Evolutionary conservation across 2,888 invertebrate genomes (phyloP), one percentile per base, ranked within the genome.

Genomic region (Metalampra italica): DNA sequence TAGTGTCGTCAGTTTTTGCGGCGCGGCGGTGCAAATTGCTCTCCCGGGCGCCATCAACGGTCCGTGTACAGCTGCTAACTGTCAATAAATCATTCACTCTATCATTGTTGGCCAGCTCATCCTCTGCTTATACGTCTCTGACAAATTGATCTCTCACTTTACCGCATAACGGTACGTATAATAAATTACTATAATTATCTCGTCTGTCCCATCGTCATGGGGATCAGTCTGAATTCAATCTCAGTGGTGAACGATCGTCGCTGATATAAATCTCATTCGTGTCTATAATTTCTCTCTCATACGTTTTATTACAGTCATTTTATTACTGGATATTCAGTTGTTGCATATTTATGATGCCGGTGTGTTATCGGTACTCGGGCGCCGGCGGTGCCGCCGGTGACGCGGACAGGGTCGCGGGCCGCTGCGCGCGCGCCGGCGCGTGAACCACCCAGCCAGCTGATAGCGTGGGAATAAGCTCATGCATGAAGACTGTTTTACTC

Each of bases 391-490:
- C 22, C 30, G 55, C 58, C 53, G 65, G 61, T 69, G 66, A 64
- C 68, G 62, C 54, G 65, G 60, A 55, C 47, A 61, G 64, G 59
- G 76, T 72, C 60, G 64, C 74, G 69, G 70, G 66, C 71, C 60
- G 76, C 57, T 65, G 78, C 68, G 62, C 60, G 71, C 64, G 77
- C 80, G 72, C 72, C 73, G 78, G 65, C 67, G 79, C 86, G 78
- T 82, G 68, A 78, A 77, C 80, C 78, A 82, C 78, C 81, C 82
- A 78, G 77, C 80, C 78, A 82, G 78, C 81, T 82, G 83, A 84
- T 83, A 75, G 70, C 82, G 87, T 87, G 86, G 81, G 86, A 86
- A 85, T 66, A 69, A 73, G 75, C 73, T 75, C 72, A 71, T 74
- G 68, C 67, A 66, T 71, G 64, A 69, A 71, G 54, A 60, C 44